A percentile compares a stretch with the other conserved stretches of the same genome.
Conservation (phyloP, 2,113 vertebrate genomes). For the Probosciger aterrimus region DNA sequence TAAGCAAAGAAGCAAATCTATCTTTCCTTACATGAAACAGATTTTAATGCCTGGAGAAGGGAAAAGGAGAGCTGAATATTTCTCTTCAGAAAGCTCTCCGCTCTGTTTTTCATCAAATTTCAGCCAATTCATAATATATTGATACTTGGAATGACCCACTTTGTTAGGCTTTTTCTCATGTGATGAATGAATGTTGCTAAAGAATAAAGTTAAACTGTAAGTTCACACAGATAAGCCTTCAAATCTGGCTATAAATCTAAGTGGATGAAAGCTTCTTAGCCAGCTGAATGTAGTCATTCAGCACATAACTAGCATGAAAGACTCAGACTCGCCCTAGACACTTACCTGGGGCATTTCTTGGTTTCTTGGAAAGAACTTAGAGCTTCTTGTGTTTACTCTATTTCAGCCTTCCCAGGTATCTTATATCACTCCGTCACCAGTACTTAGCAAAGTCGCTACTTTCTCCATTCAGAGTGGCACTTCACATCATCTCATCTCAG, state of each 20-base stretch:
- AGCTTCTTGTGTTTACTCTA: neutral
- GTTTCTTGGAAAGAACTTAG: neutral
- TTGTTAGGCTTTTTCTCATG: neutral
- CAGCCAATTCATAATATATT: neutral
- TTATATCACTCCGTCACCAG: neutral
- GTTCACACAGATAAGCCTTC: neutral
- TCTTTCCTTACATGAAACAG: neutral
- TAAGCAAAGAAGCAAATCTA: fast-evolving
- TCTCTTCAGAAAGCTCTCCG: neutral
- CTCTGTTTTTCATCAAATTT: neutral
- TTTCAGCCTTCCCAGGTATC: neutral
- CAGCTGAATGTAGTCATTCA: neutral
- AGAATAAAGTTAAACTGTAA: neutral
- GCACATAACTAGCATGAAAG: neutral
- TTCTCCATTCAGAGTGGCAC: neutral
- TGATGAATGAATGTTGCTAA: neutral
- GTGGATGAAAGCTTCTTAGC: neutral
- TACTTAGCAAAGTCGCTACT: neutral
- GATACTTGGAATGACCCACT: neutral
- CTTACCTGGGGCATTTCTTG: neutral
- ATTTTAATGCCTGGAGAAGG: fast-evolving
- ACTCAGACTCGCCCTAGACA: neutral
- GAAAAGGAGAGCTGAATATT: neutral
- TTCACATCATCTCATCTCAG: neutral
- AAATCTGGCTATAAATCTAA: neutral